Conservation (phyloP, 2,888 invertebrate genomes). For the Conchocele bisecta region DNA sequence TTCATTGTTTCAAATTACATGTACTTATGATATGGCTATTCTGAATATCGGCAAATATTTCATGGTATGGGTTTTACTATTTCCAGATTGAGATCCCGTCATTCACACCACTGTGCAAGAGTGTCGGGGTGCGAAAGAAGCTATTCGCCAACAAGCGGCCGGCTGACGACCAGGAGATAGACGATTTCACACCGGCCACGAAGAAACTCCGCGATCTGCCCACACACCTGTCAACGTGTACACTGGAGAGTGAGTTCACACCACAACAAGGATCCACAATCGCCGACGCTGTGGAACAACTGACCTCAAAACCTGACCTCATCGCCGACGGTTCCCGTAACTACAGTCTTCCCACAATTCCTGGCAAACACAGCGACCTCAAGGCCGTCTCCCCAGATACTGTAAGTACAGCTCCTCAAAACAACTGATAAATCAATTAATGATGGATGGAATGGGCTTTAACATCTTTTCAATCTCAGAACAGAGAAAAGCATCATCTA, state of each 20-base stretch:
- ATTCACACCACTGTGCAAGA: no score
- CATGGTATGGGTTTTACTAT: no score
- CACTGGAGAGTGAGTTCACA: no score
- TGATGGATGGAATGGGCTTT: no score
- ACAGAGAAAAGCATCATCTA: no score
- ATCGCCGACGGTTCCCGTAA: slow-evolving; percentile 51
- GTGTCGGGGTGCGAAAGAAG: slow-evolving; percentile 13
- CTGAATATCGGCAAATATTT: no score
- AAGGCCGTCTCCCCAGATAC: slow-evolving; percentile 74
- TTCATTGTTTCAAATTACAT: no score
- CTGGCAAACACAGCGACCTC: slow-evolving; percentile 72
- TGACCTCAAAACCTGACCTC: slow-evolving; percentile 33
- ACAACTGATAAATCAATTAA: no score
- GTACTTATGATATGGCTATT: no score
- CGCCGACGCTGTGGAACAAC: slow-evolving; percentile 42
- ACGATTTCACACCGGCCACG: slow-evolving; percentile 24
- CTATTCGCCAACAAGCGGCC: slow-evolving; percentile 35
- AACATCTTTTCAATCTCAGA: no score
- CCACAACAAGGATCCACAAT: no score
- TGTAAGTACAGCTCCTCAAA: no score
- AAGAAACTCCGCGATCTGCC: slow-evolving; percentile 21
- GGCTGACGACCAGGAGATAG: slow-evolving; percentile 22
- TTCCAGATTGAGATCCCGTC: slow-evolving; percentile 18
- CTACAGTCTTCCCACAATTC: slow-evolving; percentile 69
- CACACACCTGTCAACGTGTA: background rate